Evolutionary conservation across 1,140 invertebrate species (phyloP).

Genomic region (Achatina immaculata): DNA sequence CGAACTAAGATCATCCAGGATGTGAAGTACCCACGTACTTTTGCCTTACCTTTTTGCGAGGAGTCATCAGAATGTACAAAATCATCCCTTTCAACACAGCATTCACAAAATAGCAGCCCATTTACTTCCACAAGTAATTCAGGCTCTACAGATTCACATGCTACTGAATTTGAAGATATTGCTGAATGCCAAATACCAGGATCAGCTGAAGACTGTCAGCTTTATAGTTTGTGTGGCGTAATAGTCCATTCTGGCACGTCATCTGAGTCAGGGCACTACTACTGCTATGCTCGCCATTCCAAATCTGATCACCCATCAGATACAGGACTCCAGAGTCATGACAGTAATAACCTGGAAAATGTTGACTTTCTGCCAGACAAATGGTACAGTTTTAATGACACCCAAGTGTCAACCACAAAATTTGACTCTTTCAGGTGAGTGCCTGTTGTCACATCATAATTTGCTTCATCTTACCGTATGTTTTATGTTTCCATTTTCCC

Average conservation of each 20-base stretch:
- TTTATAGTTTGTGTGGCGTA: constrained; percentile 82
- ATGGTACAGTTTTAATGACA: constrained; percentile 89
- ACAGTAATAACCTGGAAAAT: constrained; percentile 23
- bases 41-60: constrained; percentile 58
- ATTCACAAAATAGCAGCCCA: background rate
- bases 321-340: constrained; percentile 34
- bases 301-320: constrained; percentile 48
- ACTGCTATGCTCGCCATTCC: constrained; percentile 80
- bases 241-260: constrained; percentile 86
- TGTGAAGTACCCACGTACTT: constrained; percentile 66
- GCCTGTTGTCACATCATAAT: background rate
- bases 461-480: too few species aligned
- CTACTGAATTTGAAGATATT: constrained; percentile 10
- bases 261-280: constrained; percentile 88
- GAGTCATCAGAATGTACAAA: background rate
- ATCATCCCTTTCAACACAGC: background rate
- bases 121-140: background rate
- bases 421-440: constrained; percentile 74
- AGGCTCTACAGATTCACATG: background rate
- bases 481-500: too few species aligned
- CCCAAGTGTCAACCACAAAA: constrained; percentile 76
- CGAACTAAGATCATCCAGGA: constrained; percentile 77
- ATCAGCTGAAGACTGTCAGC: constrained; percentile 35
- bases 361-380: constrained; percentile 69
- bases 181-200: background rate